Conservation (phyloP, 1,140 invertebrate species). For the Camponotus pennsylvanicus region DNA sequence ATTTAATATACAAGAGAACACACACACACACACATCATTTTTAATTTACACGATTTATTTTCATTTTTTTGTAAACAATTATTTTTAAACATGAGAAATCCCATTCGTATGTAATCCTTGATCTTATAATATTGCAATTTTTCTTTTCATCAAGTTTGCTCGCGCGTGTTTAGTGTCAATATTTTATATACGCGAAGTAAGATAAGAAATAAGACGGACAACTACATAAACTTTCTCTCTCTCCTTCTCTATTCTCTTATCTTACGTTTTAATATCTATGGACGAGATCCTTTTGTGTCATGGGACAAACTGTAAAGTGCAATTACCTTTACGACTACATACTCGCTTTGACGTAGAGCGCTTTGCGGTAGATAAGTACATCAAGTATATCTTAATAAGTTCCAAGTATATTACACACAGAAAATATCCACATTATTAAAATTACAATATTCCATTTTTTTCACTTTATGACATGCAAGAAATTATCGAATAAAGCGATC, state of each 20-base stretch:
- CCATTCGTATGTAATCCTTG: not conserved
- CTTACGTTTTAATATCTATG: slow-evolving; percentile 48
- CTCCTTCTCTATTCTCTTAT: not conserved
- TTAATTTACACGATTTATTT: not conserved
- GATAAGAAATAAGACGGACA: slow-evolving; percentile 49
- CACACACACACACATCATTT: not conserved
- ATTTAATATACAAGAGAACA: not conserved
- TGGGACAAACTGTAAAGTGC: slow-evolving; percentile 52
- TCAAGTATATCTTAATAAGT: slow-evolving; percentile 43
- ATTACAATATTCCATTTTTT: not conserved
- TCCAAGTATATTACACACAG: slow-evolving; percentile 43
- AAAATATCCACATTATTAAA: slow-evolving; percentile 36
- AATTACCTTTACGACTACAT: slow-evolving; percentile 60
- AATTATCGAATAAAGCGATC: not conserved
- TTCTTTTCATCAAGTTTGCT: slow-evolving; percentile 10
- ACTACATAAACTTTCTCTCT: slow-evolving; percentile 40
- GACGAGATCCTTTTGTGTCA: slow-evolving; percentile 50
- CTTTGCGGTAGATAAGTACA: slow-evolving; percentile 42
- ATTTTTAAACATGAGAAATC: not conserved
- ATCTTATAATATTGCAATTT: slow-evolving; percentile 30
- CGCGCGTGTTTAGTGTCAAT: slow-evolving; percentile 28
- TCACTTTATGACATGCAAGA: not conserved
- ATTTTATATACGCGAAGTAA: slow-evolving; percentile 24
- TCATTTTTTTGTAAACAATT: not conserved
- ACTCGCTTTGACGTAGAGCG: slow-evolving; percentile 42